A percentile compares a stretch with the other conserved stretches of the same genome.
phyloP scores from a whole-genome alignment of 2,113 vertebrate species.

The Crotalus tigris region DNA sequence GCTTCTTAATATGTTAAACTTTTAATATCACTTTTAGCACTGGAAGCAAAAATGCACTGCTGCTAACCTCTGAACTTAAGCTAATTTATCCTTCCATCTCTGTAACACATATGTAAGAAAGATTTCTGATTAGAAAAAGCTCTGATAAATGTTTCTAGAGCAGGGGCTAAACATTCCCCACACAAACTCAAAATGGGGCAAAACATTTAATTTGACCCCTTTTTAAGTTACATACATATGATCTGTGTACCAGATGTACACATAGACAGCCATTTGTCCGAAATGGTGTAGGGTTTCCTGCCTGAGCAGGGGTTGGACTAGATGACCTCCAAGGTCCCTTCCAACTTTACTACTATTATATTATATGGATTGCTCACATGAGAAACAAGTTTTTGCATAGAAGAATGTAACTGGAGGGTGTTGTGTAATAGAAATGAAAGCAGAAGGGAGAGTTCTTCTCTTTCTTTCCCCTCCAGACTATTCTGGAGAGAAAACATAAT shows the following conservation, averaged over 20 bases:
- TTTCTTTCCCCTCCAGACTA: neutral
- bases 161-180: neutral
- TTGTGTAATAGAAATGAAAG: too few species aligned
- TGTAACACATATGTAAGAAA: neutral
- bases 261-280: neutral
- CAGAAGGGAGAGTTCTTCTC: too few species aligned
- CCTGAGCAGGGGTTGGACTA: too few species aligned
- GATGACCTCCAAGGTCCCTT: too few species aligned
- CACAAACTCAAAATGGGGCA: neutral
- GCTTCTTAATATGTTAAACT: conserved; percentile 1
- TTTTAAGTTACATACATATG: neutral
- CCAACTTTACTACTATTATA: too few species aligned
- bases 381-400: neutral
- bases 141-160: neutral
- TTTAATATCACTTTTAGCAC: neutral
- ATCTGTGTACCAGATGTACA: neutral
- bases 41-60: neutral
- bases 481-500: neutral
- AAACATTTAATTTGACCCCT: neutral
- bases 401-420: too few species aligned
- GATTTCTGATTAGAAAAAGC: neutral
- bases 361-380: neutral
- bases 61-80: neutral
- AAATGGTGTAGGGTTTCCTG: too few species aligned
- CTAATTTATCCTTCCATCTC: conserved; percentile 1